Percentiles rank a stretch among this genome's conserved stretches.
Evolutionary conservation across 1,140 invertebrate genomes (phyloP).

Genomic region (Sinella curviseta): DNA sequence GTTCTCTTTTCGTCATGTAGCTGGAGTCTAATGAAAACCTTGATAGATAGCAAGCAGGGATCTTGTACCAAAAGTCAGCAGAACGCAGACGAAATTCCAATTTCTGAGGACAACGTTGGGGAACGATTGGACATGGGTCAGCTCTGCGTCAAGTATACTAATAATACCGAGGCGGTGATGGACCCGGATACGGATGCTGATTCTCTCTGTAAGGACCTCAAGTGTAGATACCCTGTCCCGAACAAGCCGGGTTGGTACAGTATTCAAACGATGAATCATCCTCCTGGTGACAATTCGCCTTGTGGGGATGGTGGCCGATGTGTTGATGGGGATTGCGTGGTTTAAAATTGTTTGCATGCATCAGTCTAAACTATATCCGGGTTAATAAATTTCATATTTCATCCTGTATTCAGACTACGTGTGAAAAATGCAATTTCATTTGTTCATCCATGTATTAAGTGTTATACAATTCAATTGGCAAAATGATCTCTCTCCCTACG

Average conservation of each 20-base stretch:
- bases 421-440: no score
- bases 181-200: conserved; percentile 24
- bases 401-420: no score
- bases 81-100: not conserved
- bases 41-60: conserved; percentile 14
- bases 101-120: conserved; percentile 25
- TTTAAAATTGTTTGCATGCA: no score
- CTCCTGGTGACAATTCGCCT: conserved; percentile 5
- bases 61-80: conserved; percentile 1
- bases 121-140: conserved; percentile 24
- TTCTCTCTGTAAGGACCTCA: conserved; percentile 30
- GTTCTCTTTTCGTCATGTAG: conserved; percentile 39
- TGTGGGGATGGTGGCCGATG: conserved; percentile 9
- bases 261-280: conserved; percentile 28
- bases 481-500: no score
- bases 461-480: no score
- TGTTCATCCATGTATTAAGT: no score
- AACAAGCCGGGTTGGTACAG: not conserved
- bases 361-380: no score
- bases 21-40: conserved; percentile 30
- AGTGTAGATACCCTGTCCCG: conserved; percentile 25
- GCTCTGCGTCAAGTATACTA: conserved; percentile 30
- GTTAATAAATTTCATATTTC: no score
- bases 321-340: conserved; percentile 19
- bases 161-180: not conserved